phyloP scores from a whole-genome alignment of 2,888 invertebrate genomes.

The Cartodere bifasciata region DNA sequence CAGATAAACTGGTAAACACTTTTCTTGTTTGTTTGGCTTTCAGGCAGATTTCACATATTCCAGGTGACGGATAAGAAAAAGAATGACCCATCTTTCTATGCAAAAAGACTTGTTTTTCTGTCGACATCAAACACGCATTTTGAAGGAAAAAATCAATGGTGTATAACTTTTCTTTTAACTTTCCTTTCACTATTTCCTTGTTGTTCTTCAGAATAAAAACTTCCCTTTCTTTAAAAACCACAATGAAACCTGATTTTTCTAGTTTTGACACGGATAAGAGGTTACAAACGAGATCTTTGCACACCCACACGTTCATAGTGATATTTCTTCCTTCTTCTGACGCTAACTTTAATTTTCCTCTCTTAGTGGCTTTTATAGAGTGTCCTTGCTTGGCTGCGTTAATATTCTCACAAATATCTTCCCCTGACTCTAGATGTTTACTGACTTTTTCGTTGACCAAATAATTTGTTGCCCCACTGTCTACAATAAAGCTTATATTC shows the following conservation, averaged over 20 bases:
- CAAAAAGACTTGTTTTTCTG: constrained; percentile 8
- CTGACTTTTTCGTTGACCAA: constrained; percentile 12
- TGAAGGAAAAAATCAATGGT: constrained; percentile 1
- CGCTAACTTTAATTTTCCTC: constrained; percentile 14
- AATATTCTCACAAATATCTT: constrained; percentile 13
- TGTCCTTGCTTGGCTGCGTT: constrained; percentile 17
- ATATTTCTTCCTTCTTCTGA: constrained; percentile 10
- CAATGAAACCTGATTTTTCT: constrained; percentile 13
- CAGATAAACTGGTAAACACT: constrained; percentile 9
- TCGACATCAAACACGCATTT: neutral
- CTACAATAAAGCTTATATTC: constrained; percentile 15
- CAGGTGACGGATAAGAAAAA: constrained; percentile 11
- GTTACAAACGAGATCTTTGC: constrained; percentile 15
- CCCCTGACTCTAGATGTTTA: constrained; percentile 11
- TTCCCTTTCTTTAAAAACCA: constrained; percentile 13
- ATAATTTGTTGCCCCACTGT: constrained; percentile 18
- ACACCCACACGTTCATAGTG: constrained; percentile 14
- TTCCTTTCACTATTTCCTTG: constrained; percentile 9
- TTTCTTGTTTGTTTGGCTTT: constrained; percentile 12
- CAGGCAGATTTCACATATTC: constrained; percentile 15
- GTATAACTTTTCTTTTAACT: constrained; percentile 12
- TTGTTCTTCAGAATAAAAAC: constrained; percentile 11
- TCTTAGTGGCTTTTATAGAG: constrained; percentile 12
- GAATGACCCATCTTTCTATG: constrained; percentile 20
- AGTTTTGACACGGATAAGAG: constrained; percentile 16